A percentile compares a stretch with the other conserved stretches of the same genome.
Evolutionary conservation across 2,888 invertebrate genomes (phyloP).

Genomic region (Hylaea fasciaria): DNA sequence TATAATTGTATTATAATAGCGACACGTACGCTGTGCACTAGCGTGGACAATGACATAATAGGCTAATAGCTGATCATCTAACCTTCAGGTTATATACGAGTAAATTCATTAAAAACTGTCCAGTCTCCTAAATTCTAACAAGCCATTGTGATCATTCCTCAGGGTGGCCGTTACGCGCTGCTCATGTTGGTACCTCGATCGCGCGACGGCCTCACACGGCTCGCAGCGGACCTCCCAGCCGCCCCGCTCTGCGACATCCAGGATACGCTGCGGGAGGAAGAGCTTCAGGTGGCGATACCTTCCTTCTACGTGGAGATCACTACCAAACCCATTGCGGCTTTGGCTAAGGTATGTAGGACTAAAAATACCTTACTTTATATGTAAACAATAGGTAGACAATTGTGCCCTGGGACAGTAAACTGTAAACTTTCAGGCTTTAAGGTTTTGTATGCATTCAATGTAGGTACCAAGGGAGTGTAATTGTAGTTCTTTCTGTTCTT

Average conservation of each 20-base stretch:
- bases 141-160: conserved; percentile 36
- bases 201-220: conserved; percentile 83
- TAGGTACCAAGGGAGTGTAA: too few relatives aligned
- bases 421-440: too few relatives aligned
- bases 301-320: conserved; percentile 87
- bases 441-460: too few relatives aligned
- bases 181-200: conserved; percentile 84
- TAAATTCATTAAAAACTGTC: too few relatives aligned
- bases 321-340: conserved; percentile 85
- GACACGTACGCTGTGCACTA: too few relatives aligned
- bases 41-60: too few relatives aligned
- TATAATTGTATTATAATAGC: too few relatives aligned
- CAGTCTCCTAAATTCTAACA: too few relatives aligned
- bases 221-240: conserved; percentile 82
- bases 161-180: conserved; percentile 86
- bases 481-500: too few relatives aligned
- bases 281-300: conserved; percentile 83
- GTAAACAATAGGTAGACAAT: not conserved
- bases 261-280: conserved; percentile 70
- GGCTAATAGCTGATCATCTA: too few relatives aligned
- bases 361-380: not conserved
- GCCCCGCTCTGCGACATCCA: conserved; percentile 75
- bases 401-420: too few relatives aligned
- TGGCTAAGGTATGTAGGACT: conserved; percentile 76
- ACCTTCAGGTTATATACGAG: too few relatives aligned